Base-by-base conservation (phyloP, 1,140 invertebrate genomes). In the Drosophila rufa region DNA sequence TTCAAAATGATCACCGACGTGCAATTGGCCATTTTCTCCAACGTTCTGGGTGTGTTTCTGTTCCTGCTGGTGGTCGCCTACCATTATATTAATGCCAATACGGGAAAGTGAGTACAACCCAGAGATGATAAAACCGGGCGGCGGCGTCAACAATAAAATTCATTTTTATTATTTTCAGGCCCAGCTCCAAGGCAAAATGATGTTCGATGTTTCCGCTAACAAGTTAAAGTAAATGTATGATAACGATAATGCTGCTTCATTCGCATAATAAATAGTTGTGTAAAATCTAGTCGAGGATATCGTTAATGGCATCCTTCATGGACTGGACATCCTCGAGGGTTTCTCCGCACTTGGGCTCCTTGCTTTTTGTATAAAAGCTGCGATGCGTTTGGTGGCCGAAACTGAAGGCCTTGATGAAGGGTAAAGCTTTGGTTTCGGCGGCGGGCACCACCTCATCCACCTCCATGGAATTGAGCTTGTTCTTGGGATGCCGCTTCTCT, bases 11-110 rank as follows among this genome's bases (percentile, higher is more conserved):
- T 99, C 70, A 98, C 97, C 9, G 98, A 99, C 89, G 96, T 99
- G 12, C 98, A 99, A 93, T 94, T 99, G 71, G 98, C 98, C 1
- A 95, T 99, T 55, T 99, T 99, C 94, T 98, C 98, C 78, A 99
- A 99, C 93, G 96, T 99, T 70, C 94, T 99, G 57, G 98, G 99
- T 75, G 97, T 99, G 1, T 96, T 96, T 0, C 94, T 99, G 15
- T 99, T 99, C 93, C 95, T 99, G 25, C 93, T 99, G 58, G 98
- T 99, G 1, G 98, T 99, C 38, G 93, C 99, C 0, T 99, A 99
- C 89, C 99, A 99, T 90, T 99, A 99, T 93, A 98, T 99, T n/a
- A 96, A 97, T 84, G 97, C 97, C 1, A 99, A 98, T 92, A 84
- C 89, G 22, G 82, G 78, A 51, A 91, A 84, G 92, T 92, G 60